Evolutionary conservation across 2,113 vertebrate genomes (phyloP).

Genomic region (Hucho hucho): DNA sequence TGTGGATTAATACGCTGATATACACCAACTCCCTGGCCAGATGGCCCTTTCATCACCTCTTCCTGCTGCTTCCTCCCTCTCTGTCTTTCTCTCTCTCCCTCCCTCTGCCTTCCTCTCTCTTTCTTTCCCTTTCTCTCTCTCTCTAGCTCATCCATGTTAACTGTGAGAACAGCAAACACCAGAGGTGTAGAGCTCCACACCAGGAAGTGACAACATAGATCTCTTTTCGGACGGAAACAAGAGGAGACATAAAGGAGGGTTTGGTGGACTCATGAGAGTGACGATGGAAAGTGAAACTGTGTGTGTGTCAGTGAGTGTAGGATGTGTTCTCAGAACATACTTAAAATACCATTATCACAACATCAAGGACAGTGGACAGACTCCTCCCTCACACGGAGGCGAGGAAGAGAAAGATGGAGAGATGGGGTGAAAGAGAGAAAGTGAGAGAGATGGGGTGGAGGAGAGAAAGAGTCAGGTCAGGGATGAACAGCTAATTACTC

Average conservation of each 20-base stretch:
- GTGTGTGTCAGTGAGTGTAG: not conserved
- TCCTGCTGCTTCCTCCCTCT: slow-evolving; percentile 25
- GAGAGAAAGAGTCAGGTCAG: not conserved
- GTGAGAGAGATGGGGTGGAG: not conserved
- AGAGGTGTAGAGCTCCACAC: not conserved
- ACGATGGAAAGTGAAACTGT: not conserved
- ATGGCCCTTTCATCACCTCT: slow-evolving; percentile 61
- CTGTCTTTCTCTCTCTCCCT: not conserved
- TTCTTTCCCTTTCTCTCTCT: not conserved
- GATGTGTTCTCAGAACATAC: not conserved
- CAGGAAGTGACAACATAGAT: slow-evolving; percentile 3
- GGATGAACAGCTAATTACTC: slow-evolving; percentile 9
- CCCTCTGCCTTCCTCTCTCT: not conserved
- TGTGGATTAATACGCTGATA: slow-evolving; percentile 65
- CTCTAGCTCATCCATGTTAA: not conserved
- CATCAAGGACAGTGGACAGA: not conserved
- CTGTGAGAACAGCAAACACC: not conserved
- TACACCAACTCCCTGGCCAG: slow-evolving; percentile 56
- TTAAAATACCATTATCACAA: not conserved
- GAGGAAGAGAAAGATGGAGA: not conserved
- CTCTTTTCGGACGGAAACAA: too few relatives aligned
- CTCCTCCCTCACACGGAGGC: too few relatives aligned
- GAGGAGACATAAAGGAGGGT: not conserved
- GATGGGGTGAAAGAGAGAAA: not conserved
- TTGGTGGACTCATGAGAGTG: not conserved